Conservation (phyloP, 2,888 invertebrate species). For the Melinaea marsaeus region DNA sequence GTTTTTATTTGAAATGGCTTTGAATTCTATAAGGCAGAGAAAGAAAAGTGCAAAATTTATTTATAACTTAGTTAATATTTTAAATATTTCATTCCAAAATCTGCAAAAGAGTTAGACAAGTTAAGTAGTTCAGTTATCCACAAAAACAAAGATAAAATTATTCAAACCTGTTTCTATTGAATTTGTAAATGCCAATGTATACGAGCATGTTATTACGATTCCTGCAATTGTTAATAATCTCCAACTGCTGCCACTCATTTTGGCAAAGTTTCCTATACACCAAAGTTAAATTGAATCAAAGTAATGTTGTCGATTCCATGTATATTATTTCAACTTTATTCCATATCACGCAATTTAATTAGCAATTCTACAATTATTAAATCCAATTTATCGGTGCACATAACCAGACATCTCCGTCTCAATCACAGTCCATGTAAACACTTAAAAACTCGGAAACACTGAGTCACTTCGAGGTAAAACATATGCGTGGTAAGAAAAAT, state of each 20-base stretch:
- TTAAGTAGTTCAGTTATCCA: conserved; percentile 39
- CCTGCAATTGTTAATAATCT: conserved; percentile 45
- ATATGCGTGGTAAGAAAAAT: conserved; percentile 36
- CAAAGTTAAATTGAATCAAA: conserved; percentile 28
- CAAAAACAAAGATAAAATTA: conserved; percentile 39
- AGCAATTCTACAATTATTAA: conserved; percentile 38
- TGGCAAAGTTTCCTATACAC: conserved; percentile 43
- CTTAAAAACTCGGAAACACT: conserved; percentile 60
- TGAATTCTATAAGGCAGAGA: conserved; percentile 38
- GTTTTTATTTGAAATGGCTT: conserved; percentile 36
- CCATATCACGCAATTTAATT: conserved; percentile 11
- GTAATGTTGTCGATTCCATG: conserved; percentile 16
- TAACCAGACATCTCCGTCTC: conserved; percentile 54
- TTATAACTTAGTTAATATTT: conserved; percentile 31
- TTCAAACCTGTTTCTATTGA: conserved; percentile 52
- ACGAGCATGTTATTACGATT: conserved; percentile 42
- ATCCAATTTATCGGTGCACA: conserved; percentile 41
- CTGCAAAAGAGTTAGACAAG: conserved; percentile 15
- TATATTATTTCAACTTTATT: conserved; percentile 36
- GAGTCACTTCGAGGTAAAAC: conserved; percentile 59
- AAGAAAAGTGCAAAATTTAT: conserved; percentile 39
- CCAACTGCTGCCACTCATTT: conserved; percentile 49
- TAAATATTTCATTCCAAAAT: conserved; percentile 25
- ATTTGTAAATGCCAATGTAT: conserved; percentile 34
- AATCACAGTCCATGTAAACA: conserved; percentile 57